These are phyloP conservation scores for Minunthozetes semirufus DNA, from an alignment of 2,888 invertebrate species.

Conservation along the genomic window DNA sequence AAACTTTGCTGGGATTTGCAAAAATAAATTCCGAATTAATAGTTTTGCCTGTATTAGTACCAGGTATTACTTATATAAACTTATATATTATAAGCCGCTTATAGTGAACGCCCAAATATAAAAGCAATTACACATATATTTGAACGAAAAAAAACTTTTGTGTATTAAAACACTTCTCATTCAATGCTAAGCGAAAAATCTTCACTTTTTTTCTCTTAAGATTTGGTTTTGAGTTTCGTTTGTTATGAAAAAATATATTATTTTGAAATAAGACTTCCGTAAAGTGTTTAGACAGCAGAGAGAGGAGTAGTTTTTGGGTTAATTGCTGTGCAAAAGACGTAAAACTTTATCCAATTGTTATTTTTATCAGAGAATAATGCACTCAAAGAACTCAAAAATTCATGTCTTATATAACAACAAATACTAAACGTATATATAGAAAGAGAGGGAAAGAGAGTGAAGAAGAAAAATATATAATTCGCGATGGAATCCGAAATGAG, in stretches of 20 bases:
- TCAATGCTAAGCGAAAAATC: constrained; percentile 15
- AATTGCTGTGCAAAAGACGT: constrained; percentile 21
- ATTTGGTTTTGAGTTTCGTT: constrained; percentile 11
- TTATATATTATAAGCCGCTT: constrained; percentile 5
- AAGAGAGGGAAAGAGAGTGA: not conserved
- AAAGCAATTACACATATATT: constrained; percentile 24
- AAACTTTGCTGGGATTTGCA: not conserved
- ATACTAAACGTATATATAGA: not conserved
- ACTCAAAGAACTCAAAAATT: constrained; percentile 10
- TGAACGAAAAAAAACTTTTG: not conserved
- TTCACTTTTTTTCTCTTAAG: constrained; percentile 9
- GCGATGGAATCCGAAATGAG: constrained; percentile 10
- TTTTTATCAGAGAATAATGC: constrained; percentile 28
- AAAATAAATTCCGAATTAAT: not conserved
- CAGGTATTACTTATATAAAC: not conserved
- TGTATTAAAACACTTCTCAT: not conserved
- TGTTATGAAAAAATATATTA: constrained; percentile 26
- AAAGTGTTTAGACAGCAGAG: constrained; percentile 26
- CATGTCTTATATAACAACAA: constrained; percentile 11
- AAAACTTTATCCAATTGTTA: constrained; percentile 24
- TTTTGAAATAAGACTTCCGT: constrained; percentile 24
- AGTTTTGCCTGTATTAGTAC: not conserved
- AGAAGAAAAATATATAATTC: constrained; percentile 5
- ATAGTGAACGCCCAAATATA: constrained; percentile 26
- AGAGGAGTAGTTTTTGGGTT: constrained; percentile 31